These are phyloP conservation scores for Aleiodes alternator DNA, from an alignment of 2,888 invertebrate species.

Conservation along the genomic window DNA sequence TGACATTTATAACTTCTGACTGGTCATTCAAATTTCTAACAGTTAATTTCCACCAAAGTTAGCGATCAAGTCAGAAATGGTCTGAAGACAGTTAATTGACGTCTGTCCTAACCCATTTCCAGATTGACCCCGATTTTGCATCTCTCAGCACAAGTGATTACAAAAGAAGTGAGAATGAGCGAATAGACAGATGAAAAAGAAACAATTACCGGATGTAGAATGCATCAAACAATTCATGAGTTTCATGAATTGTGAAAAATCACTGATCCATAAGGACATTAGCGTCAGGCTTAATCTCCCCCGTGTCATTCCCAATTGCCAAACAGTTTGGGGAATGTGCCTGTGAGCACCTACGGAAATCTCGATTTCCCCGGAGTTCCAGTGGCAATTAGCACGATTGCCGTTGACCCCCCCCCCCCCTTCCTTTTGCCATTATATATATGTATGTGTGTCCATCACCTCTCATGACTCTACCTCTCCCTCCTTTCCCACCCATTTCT, in stretches of 20 bases:
- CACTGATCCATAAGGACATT: constrained; percentile 33
- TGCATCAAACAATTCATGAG: background rate
- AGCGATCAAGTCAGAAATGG: no score
- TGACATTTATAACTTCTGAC: no score
- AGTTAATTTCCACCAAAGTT: no score
- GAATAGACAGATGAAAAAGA: no score
- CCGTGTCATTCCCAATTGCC: constrained; percentile 43
- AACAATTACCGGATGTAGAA: no score
- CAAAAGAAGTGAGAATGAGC: no score
- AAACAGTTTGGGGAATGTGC: constrained; percentile 46
- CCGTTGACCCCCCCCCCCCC: constrained; percentile 36
- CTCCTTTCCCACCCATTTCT: background rate
- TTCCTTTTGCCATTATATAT: constrained; percentile 21
- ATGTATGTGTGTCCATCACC: constrained; percentile 31
- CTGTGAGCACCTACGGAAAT: constrained; percentile 46
- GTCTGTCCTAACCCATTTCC: no score
- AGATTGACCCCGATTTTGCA: no score
- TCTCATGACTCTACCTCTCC: background rate
- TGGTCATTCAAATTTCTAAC: no score
- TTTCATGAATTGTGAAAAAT: constrained; percentile 32
- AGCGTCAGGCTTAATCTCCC: constrained; percentile 23
- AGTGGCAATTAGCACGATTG: constrained; percentile 55
- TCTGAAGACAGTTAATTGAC: no score
- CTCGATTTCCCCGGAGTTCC: constrained; percentile 51
- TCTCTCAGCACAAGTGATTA: no score